These are phyloP conservation scores for Triplophysa yarkandensis DNA, from an alignment of 2,797 vertebrate genomes.

Conservation along the genomic window DNA sequence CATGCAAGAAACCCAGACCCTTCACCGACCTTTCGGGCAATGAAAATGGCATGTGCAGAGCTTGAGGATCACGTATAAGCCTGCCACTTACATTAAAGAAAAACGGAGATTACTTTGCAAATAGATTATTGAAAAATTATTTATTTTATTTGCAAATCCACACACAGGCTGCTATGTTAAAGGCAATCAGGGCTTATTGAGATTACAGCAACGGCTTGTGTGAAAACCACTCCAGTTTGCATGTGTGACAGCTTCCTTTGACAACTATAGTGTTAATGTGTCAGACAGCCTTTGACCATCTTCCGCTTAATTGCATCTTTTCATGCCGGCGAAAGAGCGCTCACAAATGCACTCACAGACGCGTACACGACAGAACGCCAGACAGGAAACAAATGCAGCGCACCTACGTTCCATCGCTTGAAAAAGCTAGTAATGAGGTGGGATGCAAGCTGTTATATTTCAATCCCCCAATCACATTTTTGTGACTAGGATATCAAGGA, in stretches of 20 bases:
- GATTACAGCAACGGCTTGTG: slow-evolving; percentile 19
- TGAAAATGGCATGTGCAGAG: not conserved
- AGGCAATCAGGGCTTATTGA: slow-evolving; percentile 52
- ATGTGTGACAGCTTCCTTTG: slow-evolving; percentile 51
- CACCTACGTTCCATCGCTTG: slow-evolving; percentile 43
- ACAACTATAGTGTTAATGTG: slow-evolving; percentile 55
- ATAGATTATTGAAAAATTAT: too few relatives aligned
- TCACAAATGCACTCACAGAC: slow-evolving; percentile 47
- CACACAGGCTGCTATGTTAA: slow-evolving; percentile 48
- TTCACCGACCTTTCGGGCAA: not conserved
- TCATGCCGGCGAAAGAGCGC: slow-evolving; percentile 45
- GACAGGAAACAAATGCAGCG: slow-evolving; percentile 15
- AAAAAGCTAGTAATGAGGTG: slow-evolving; percentile 37
- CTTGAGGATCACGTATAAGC: not conserved
- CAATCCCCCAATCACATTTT: not conserved
- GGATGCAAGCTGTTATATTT: slow-evolving; percentile 12
- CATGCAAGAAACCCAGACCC: not conserved
- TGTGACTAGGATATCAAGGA: slow-evolving; percentile 16
- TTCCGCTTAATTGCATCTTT: slow-evolving; percentile 64
- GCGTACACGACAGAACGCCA: slow-evolving; percentile 40
- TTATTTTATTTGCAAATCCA: too few relatives aligned
- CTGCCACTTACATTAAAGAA: too few relatives aligned
- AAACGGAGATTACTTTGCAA: too few relatives aligned
- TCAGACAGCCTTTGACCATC: slow-evolving; percentile 33
- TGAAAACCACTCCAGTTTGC: slow-evolving; percentile 43